phyloP scores from a whole-genome alignment of 2,797 vertebrate species.

The Decapterus maruadsi region DNA sequence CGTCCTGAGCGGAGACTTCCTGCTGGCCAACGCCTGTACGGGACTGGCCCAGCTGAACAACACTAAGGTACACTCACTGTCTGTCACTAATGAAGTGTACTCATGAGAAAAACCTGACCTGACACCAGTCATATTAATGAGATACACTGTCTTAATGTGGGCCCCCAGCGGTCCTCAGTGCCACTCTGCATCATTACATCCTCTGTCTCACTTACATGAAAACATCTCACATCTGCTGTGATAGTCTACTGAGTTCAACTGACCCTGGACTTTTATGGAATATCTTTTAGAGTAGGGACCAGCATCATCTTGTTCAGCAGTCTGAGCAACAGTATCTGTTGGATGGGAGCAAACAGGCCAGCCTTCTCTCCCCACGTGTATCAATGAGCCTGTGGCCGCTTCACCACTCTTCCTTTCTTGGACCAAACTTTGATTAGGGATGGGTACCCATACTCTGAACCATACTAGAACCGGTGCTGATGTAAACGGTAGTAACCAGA shows the following conservation, averaged over 20 bases:
- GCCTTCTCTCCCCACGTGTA: too few species aligned
- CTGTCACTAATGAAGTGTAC: background rate
- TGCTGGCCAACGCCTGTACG: constrained; percentile 95
- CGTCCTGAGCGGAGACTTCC: constrained; percentile 96
- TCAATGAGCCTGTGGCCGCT: too few species aligned
- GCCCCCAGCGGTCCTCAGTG: constrained; percentile 47
- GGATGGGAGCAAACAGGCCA: too few species aligned
- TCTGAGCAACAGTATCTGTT: too few species aligned
- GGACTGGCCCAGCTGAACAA: constrained; percentile 95
- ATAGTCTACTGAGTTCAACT: background rate
- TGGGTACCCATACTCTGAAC: too few species aligned
- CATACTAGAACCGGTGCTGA: too few species aligned
- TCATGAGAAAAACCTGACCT: constrained; percentile 24
- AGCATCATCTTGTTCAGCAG: too few species aligned
- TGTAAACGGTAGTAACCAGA: too few species aligned
- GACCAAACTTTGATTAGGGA: too few species aligned
- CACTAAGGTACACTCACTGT: constrained; percentile 89
- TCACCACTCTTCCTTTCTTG: too few species aligned
- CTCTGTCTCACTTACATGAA: constrained; percentile 22
- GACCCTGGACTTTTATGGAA: background rate
- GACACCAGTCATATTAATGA: constrained; percentile 55
- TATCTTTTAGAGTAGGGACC: background rate
- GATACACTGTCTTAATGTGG: constrained; percentile 40
- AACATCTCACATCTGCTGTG: background rate
- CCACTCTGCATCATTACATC: constrained; percentile 59